Evolutionary conservation across 35 echinoderm and acorn worm species (phyloP).

Genomic region (Hemicentrotus pulcherrimus): DNA sequence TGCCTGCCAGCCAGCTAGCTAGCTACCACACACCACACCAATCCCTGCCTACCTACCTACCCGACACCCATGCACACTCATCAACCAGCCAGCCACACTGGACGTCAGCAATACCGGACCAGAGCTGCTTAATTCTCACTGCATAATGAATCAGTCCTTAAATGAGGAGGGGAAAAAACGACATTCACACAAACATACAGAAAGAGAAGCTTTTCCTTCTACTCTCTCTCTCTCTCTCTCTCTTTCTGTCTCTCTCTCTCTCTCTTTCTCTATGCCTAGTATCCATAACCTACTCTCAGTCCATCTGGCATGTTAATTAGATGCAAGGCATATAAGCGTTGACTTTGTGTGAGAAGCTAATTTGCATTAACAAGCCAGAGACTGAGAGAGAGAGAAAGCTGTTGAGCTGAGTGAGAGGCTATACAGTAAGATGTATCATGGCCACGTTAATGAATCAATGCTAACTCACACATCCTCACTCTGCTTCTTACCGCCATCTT

Average conservation of each 20-base stretch:
- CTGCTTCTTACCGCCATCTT: background rate
- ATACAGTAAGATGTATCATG: constrained; percentile 31
- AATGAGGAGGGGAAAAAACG: constrained; percentile 39
- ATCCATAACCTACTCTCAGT: background rate
- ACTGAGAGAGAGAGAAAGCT: constrained; percentile 8
- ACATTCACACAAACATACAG: constrained; percentile 22
- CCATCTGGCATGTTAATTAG: constrained; percentile 54
- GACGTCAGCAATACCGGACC: background rate
- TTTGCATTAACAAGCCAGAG: constrained; percentile 50
- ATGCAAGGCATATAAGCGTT: constrained; percentile 50
- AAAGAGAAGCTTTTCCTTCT: constrained; percentile 29
- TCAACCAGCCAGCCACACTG: constrained; percentile 9
- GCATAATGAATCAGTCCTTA: constrained; percentile 53
- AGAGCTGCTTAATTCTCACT: constrained; percentile 54
- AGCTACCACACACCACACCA: background rate
- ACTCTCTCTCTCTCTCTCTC: background rate
- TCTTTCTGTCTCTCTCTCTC: background rate
- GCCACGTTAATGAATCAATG: constrained; percentile 49
- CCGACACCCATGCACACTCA: constrained; percentile 19
- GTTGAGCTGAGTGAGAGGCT: constrained; percentile 14
- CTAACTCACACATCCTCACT: constrained; percentile 35
- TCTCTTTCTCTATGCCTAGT: constrained; percentile 17
- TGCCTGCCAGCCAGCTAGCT: background rate
- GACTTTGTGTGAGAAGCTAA: constrained; percentile 56
- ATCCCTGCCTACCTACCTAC: constrained; percentile 22